Base-by-base conservation (phyloP, 1,140 invertebrate species). In the Eueides isabella region DNA sequence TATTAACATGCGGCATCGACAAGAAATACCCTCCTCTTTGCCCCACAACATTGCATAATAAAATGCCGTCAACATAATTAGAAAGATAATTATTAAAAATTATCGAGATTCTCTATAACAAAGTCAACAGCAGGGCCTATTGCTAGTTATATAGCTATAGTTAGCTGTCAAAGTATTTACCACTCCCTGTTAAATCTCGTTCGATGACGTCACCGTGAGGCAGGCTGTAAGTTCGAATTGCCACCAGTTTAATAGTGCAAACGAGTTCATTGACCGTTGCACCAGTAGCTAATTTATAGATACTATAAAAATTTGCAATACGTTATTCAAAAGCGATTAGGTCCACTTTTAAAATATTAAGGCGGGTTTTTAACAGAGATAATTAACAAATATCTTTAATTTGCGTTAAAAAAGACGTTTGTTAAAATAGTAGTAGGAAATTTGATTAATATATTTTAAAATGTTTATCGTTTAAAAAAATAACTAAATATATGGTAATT, bases 191-290 rank as follows among this genome's bases (percentile, higher is more conserved):
- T 23, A 26, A 26, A 55, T 55, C 48, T 55, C 48, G 23, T 55
- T 26, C 19, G n/a, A 23, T 55, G 48, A 55, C 48, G 48, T 55
- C 48, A 55, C 12, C 26, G 35, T 38, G 35, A 38, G 14, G 23
- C 48, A 55, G 48, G 23, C 48, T 55, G 23, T 48, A 48, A 48
- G 41, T 55, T 55, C 48, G 48, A 55, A 55, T 55, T 23, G 48
- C 48, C 48, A 55, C 48, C 23, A 55, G 48, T 26, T 55, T 55
- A 55, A 55, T 55, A 55, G 48, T 55, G 48, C 48, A 55, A 55
- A 19, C 9, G 23, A 55, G 48, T 55, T 55, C 48, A 26, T 55
- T 55, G 48, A 55, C 48, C 48, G 48, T 26, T 55, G 48, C 48
- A 55, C 19, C 48, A 26, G 11, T 55, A 26, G 19, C 11, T 4